Evolutionary conservation across 2,888 invertebrate species (phyloP).

Genomic region (Eristalis pertinax): DNA sequence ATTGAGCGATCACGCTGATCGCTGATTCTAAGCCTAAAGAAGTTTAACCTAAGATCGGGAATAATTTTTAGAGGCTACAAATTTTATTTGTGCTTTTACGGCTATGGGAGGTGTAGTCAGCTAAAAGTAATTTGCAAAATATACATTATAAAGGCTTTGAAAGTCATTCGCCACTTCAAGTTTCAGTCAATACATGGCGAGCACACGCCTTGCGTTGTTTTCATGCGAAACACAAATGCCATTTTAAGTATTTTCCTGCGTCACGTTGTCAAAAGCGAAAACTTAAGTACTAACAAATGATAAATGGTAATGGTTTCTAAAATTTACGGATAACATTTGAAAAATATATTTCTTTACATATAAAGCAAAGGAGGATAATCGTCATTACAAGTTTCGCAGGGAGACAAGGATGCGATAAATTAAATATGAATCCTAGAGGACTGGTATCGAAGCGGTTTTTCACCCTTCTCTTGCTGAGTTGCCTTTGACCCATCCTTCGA

Average conservation of each 20-base stretch:
- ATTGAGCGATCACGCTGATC: no score
- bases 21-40: no score
- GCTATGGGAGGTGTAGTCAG: no score
- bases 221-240: not conserved
- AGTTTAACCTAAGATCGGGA: no score
- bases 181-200: no score
- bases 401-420: constrained; percentile 35
- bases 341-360: constrained; percentile 17
- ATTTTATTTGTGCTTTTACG: no score
- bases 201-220: not conserved
- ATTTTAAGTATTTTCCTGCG: not conserved
- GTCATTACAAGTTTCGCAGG: constrained; percentile 32
- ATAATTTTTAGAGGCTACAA: no score
- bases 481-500: constrained; percentile 13
- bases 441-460: constrained; percentile 19
- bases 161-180: no score
- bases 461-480: constrained; percentile 23
- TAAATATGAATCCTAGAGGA: constrained; percentile 31
- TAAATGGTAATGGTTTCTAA: constrained; percentile 29
- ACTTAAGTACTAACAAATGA: constrained; percentile 21
- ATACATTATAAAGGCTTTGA: not conserved
- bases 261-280: not conserved
- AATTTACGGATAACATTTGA: constrained; percentile 20
- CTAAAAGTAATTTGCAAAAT: not conserved
- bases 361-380: constrained; percentile 37